These are phyloP conservation scores for Phacellophora camtschatica DNA, from an alignment of 30 jellyfish, hydroid and myxozoan genomes.

Conservation along the genomic window DNA sequence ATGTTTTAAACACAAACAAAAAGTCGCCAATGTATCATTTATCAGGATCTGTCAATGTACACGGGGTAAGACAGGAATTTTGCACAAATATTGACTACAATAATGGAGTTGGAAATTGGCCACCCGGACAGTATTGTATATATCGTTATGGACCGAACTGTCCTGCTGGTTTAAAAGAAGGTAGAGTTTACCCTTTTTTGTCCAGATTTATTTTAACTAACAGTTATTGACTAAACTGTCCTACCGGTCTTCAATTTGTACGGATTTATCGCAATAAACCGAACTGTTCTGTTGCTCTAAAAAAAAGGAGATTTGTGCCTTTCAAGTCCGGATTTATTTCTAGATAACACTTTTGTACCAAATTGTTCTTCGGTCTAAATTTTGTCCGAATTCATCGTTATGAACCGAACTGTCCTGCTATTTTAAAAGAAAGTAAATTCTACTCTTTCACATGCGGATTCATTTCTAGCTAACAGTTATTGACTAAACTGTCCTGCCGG, in stretches of 20 bases:
- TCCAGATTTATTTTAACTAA: neutral
- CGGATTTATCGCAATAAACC: neutral
- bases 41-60: constrained; percentile 78
- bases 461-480: too few relatives aligned
- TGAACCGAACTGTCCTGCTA: too few relatives aligned
- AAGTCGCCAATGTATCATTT: constrained; percentile 73
- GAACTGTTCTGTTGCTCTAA: too few relatives aligned
- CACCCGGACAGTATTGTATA: constrained; percentile 91
- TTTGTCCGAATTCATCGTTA: too few relatives aligned
- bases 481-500: too few relatives aligned
- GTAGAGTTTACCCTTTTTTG: constrained; percentile 10
- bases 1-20: constrained; percentile 62
- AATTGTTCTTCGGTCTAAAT: too few relatives aligned
- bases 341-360: too few relatives aligned
- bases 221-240: neutral
- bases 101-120: constrained; percentile 75
- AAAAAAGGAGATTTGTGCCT: neutral
- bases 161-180: constrained; percentile 83
- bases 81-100: constrained; percentile 70
- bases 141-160: constrained; percentile 76
- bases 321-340: neutral
- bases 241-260: neutral
- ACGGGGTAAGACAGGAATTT: constrained; percentile 91
- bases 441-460: too few relatives aligned
- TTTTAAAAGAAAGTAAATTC: too few relatives aligned